Evolutionary conservation across 2,797 vertebrate species (phyloP), one percentile per base, ranked within the genome.

Genomic region (Mus spretus): DNA sequence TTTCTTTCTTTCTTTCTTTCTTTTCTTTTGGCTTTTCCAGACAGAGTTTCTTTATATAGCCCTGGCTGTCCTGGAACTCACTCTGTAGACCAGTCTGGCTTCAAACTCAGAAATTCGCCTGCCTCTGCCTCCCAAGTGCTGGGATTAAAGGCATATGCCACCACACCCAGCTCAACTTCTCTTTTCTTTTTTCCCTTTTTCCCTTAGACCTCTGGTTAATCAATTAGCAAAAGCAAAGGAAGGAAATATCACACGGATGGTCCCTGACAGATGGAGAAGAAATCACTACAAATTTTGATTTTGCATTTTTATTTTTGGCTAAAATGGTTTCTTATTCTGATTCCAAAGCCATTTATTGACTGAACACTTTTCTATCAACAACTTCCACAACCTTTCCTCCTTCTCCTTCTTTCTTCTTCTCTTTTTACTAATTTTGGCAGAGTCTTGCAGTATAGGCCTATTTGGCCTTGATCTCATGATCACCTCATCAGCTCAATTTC

Each of bases 281-380:
- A 94, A 96, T 94, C 70, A 82, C 61, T 74, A 82, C 79, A 28
- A 92, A 91, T 72, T 87, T n/a, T n/a, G 24, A 77, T 82, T 96
- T 93, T 91, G 57, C 61, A 44, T 81, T 82, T 91, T 87, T 89
- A 80, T 59, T 92, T 89, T 89, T 92, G 26, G 44, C 77, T 89
- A 80, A 61, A 47, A 78, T 50, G 34, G 3, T 72, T 93, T 89
- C 82, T 90, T 91, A 57, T 77, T 95, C 74, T 74, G 55, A 70
- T 93, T 89, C 57, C 47, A 85, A 89, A 89, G 86, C 84, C 53
- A 61, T 19, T 93, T 94, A 40, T 82, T 89, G 97, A 83, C 55
- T 14, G 50, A 91, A 84, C n/a, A 4, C 40, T 44, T 44, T 4
- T 44, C 40, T 44, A 44, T 44, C 40, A 44, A 44, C 40, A 44